Evolutionary conservation across 2,797 vertebrate species (phyloP).

Genomic region (Alcedo quadribrachys): DNA sequence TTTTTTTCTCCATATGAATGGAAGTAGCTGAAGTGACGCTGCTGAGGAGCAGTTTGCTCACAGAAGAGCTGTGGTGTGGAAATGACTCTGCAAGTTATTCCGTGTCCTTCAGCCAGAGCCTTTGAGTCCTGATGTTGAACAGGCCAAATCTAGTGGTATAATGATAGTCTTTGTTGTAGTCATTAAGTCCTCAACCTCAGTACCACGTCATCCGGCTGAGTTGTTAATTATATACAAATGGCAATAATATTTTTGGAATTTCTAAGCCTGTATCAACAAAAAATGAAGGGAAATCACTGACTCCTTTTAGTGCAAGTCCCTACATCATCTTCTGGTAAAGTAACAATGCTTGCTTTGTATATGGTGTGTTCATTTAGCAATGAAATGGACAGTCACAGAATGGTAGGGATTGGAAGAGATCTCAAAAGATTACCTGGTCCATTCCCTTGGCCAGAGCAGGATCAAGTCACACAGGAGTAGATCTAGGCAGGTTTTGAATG

Average conservation of each 20-base stretch:
- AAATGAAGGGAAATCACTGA: neutral
- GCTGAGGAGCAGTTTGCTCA: neutral
- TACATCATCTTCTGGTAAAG: neutral
- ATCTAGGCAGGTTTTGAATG: too few species aligned
- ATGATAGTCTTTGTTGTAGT: neutral
- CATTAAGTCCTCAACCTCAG: slow-evolving; percentile 1
- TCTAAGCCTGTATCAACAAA: neutral
- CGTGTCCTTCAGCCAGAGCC: neutral
- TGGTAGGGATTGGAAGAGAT: too few species aligned
- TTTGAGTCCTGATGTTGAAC: neutral
- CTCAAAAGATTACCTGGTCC: too few species aligned
- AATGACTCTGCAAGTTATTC: neutral
- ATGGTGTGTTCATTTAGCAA: neutral
- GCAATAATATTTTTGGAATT: slow-evolving; percentile 15
- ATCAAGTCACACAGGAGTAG: too few species aligned
- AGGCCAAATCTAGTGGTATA: neutral
- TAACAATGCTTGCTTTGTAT: neutral
- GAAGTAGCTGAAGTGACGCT: neutral
- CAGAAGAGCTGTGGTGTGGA: neutral
- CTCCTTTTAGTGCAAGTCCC: neutral
- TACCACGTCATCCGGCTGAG: neutral
- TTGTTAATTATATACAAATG: neutral
- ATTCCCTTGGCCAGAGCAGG: too few species aligned
- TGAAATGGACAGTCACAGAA: neutral
- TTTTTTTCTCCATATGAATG: neutral